phyloP scores from a whole-genome alignment of 2,113 vertebrate genomes.

The Corythoichthys haematopterus region DNA sequence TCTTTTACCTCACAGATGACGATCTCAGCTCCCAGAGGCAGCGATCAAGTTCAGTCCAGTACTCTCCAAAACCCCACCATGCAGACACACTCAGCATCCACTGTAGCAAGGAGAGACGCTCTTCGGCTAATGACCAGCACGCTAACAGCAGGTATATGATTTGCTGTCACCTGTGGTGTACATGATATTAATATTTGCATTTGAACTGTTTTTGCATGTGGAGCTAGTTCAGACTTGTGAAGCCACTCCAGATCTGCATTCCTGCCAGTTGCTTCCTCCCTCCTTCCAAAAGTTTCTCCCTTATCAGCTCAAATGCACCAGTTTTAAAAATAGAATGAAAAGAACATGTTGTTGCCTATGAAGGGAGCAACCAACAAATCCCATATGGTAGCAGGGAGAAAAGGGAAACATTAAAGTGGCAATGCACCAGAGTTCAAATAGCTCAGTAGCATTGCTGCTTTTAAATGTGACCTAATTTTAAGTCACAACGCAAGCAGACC shows the following conservation, averaged over 20 bases:
- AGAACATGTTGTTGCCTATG: constrained; percentile 64
- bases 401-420: constrained; percentile 33
- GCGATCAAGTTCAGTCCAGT: constrained; percentile 79
- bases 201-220: constrained; percentile 13
- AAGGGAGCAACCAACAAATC: constrained; percentile 42
- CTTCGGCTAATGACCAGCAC: constrained; percentile 58
- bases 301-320: constrained; percentile 61
- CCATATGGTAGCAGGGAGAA: constrained; percentile 15
- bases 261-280: constrained; percentile 53
- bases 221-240: constrained; percentile 65
- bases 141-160: constrained; percentile 56
- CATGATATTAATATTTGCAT: not conserved
- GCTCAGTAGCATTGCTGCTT: constrained; percentile 10
- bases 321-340: constrained; percentile 70
- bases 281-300: constrained; percentile 44
- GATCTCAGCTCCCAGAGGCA: constrained; percentile 72
- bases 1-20: constrained; percentile 63
- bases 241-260: constrained; percentile 61
- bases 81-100: constrained; percentile 75
- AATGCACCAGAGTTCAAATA: constrained; percentile 22
- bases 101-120: constrained; percentile 54
- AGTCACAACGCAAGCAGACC: constrained; percentile 16
- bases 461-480: constrained; percentile 3
- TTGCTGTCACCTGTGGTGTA: not conserved
- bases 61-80: constrained; percentile 81